Evolutionary conservation across 2,113 vertebrate species (phyloP).

Genomic region (Oceanodroma tethys): DNA sequence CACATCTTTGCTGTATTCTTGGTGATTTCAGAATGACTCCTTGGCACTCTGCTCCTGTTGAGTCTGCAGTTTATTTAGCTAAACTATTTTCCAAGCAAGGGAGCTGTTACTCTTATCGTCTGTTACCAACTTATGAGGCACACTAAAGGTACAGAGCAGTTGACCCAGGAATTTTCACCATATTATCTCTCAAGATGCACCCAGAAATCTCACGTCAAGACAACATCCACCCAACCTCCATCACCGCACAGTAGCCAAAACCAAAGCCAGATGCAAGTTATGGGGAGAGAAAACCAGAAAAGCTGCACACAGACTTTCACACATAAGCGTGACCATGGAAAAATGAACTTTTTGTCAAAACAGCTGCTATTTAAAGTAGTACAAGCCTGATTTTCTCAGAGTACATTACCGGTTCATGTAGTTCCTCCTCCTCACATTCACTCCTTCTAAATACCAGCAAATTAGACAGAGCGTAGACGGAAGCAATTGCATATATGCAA

Average conservation of each 20-base stretch:
- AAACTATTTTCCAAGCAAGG: neutral
- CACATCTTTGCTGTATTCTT: neutral
- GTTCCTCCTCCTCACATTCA: neutral
- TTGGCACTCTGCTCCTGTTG: neutral
- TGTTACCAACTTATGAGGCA: neutral
- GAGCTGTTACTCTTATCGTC: neutral
- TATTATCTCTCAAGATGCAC: neutral
- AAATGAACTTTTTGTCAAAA: neutral
- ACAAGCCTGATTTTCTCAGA: neutral
- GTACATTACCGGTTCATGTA: accelerated
- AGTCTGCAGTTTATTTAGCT: neutral
- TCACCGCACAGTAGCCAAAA: neutral
- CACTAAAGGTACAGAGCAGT: neutral
- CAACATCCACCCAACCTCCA: neutral
- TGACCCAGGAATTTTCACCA: neutral
- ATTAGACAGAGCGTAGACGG: neutral
- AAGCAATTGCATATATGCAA: neutral
- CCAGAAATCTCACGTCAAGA: neutral
- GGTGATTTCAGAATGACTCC: neutral
- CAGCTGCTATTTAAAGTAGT: neutral
- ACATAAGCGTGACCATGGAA: accelerated
- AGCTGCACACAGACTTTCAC: neutral
- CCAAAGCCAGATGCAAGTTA: neutral
- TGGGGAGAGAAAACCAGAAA: neutral
- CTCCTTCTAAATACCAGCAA: neutral